A percentile compares a stretch with the other conserved stretches of the same genome.
Conservation (phyloP, 2,113 vertebrate species). For the Pangasianodon gigas region DNA sequence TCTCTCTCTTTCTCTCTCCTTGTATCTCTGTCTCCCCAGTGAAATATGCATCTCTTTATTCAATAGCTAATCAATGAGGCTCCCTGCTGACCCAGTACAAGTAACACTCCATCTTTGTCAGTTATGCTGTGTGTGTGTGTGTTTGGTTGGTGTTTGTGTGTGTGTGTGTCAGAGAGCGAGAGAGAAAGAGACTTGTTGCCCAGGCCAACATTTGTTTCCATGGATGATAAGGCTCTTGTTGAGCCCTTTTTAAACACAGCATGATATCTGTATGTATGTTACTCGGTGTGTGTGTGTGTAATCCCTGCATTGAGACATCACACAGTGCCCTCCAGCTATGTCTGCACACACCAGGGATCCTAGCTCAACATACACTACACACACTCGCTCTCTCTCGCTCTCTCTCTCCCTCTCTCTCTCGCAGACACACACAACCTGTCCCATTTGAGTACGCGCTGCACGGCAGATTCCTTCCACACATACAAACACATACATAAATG, state of each 20-base stretch:
- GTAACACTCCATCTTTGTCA: conserved; percentile 46
- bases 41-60: conserved; percentile 38
- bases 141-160: conserved; percentile 23
- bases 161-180: not conserved
- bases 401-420: not conserved
- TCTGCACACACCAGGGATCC: conserved; percentile 5
- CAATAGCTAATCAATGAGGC: conserved; percentile 41
- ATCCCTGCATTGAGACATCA: conserved; percentile 42
- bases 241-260: conserved; percentile 35
- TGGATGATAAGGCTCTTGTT: conserved; percentile 4
- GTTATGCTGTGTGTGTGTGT: conserved; percentile 11
- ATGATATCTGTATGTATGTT: not conserved
- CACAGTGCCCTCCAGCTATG: conserved; percentile 34
- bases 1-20: not conserved
- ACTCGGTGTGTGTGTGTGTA: not conserved
- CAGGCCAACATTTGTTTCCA: conserved; percentile 11
- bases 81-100: conserved; percentile 40
- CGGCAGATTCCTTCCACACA: not conserved
- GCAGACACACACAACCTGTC: conserved; percentile 8
- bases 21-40: not conserved
- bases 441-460: not conserved
- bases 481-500: not conserved
- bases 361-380: not conserved
- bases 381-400: not conserved
- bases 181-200: not conserved